phyloP scores from a whole-genome alignment of 2,797 vertebrate species.

The Eurystomus glaucurus region DNA sequence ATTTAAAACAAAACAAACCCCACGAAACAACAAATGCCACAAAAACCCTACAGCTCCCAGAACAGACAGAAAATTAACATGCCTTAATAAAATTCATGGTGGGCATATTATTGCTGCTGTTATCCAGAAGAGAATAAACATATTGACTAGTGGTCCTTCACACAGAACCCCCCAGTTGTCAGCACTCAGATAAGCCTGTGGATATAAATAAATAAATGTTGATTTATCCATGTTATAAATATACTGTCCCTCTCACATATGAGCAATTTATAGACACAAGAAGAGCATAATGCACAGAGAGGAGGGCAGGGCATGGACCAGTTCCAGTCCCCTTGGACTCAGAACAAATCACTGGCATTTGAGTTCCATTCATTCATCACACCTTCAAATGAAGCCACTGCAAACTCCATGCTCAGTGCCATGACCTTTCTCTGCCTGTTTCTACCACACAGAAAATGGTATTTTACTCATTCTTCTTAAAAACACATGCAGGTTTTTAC shows the following conservation, averaged over 20 bases:
- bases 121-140: not conserved
- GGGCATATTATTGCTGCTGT: not conserved
- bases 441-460: rapidly evolving
- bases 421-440: not conserved
- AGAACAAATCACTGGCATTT: not conserved
- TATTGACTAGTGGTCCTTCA: not conserved
- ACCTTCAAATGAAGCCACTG: not conserved
- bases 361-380: not conserved
- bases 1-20: not conserved
- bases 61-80: conserved; percentile 13
- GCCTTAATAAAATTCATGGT: not conserved
- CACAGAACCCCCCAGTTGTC: not conserved
- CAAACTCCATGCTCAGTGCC: not conserved
- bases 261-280: not conserved
- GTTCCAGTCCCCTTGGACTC: not conserved
- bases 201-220: not conserved
- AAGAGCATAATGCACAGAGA: not conserved
- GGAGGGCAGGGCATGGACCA: rapidly evolving
- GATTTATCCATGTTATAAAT: not conserved
- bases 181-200: not conserved
- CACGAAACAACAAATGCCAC: not conserved
- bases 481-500: not conserved
- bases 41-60: not conserved
- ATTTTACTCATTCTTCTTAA: not conserved
- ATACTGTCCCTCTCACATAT: not conserved